Conservation (phyloP, 2,888 invertebrate species). For the Anthophora plumipes region DNA sequence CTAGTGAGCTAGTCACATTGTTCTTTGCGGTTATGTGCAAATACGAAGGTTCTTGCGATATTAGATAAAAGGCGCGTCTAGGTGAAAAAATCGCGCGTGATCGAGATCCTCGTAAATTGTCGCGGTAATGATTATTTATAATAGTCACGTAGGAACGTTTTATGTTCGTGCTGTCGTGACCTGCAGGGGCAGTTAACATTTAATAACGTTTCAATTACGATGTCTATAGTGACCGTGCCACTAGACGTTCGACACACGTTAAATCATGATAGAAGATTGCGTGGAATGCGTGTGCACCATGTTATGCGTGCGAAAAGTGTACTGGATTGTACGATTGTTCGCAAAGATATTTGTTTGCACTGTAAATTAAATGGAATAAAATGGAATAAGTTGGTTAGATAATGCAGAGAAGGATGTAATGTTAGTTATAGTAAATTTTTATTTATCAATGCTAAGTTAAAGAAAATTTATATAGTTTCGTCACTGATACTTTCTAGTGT, state of each 20-base stretch:
- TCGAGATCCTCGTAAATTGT: slow-evolving; percentile 47
- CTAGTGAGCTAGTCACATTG: slow-evolving; percentile 45
- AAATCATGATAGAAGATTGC: slow-evolving; percentile 29
- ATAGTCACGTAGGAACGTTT: slow-evolving; percentile 8
- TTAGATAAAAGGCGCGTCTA: slow-evolving; percentile 26
- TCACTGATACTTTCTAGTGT: too few species aligned
- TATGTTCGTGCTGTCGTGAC: neutral
- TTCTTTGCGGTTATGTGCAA: slow-evolving; percentile 59
- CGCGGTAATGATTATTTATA: slow-evolving; percentile 52
- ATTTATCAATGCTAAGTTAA: too few species aligned
- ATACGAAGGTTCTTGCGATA: slow-evolving; percentile 48
- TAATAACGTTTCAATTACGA: slow-evolving; percentile 57
- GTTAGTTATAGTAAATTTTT: too few species aligned
- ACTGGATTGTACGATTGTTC: neutral
- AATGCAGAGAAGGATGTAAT: too few species aligned
- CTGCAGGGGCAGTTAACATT: slow-evolving; percentile 51
- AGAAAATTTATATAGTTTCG: too few species aligned
- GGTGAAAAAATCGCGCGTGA: slow-evolving; percentile 18
- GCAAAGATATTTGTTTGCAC: neutral
- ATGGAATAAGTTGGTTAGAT: neutral
- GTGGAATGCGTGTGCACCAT: slow-evolving; percentile 4
- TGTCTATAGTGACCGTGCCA: slow-evolving; percentile 13
- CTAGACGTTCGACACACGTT: slow-evolving; percentile 26
- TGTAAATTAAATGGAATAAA: neutral
- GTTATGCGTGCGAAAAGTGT: neutral